Base-by-base conservation (phyloP, 2,888 invertebrate genomes). In the Dryococelus australis region DNA sequence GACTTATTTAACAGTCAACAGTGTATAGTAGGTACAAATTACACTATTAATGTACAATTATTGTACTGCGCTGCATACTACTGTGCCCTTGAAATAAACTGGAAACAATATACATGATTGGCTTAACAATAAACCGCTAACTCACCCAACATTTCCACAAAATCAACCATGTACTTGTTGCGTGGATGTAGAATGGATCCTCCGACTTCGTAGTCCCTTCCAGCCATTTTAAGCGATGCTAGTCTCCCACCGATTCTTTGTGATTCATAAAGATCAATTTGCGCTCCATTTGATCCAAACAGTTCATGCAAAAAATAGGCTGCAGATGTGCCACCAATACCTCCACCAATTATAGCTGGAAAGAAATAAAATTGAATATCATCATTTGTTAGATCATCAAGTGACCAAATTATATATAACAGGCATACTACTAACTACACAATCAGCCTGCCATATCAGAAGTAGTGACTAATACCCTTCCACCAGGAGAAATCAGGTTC, bases 311-410 rank as follows among this genome's bases (percentile, higher is more conserved):
- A 91, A 90, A 93, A 95, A 91, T 94, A 94, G 0, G 95, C 94
- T 26, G 94, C 91, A 0, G 95, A 93, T 3, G 95, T 93, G 43
- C 95, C 95, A 79, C 95, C 94, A 85, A 95, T 93, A 12, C 95
- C 95, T 84, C 93, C 94, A 26, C 95, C 95, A 88, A 95, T 92
- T 51, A 95, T 93, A 53, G 94, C 95, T 95, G 90, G 53, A 90
- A 91, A 90, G 86, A 88, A 87, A 86, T 35, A 35, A 35, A 35
- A 35, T 3, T 35, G 35, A 35, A 35, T 35, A 35, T 35, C 35
- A 35, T 35, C 35, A 35, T 4, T 1, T 35, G 35, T n/a, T n/a
- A n/a, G n/a, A n/a, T n/a, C n/a, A n/a, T n/a, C n/a, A n/a, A 35
- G 35, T 35, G 35, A 35, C 35, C 35, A 35, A 35, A 35, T 35